A percentile compares a stretch with the other conserved stretches of the same genome.
Conservation (phyloP, 2,888 invertebrate genomes). For the Rhingia campestris region DNA sequence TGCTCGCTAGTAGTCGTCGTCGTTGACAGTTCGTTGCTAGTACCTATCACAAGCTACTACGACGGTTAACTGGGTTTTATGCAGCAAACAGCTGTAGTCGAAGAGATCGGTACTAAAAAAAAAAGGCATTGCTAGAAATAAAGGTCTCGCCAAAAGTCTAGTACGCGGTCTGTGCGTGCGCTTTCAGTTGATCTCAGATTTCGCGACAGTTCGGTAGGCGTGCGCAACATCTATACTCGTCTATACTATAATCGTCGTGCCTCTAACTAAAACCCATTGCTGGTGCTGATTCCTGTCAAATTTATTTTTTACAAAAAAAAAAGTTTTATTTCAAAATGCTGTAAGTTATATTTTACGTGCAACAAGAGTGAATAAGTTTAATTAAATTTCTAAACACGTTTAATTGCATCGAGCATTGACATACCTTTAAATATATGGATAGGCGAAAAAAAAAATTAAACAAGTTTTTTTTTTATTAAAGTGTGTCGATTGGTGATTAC, state of each 20-base stretch:
- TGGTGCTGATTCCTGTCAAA: not conserved
- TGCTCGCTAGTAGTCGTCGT: conserved; percentile 11
- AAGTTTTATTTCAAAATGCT: conserved; percentile 27
- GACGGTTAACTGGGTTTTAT: conserved; percentile 32
- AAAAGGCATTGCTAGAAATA: conserved; percentile 1
- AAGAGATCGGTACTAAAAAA: conserved; percentile 1
- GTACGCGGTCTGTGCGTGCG: conserved; percentile 4
- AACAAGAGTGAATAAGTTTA: not conserved
- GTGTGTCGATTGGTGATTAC: too few relatives aligned
- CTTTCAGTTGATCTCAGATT: conserved; percentile 58
- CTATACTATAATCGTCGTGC: not conserved
- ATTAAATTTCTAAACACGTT: not conserved
- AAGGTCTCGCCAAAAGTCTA: conserved; percentile 25
- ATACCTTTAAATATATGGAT: not conserved
- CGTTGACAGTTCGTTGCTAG: conserved; percentile 24
- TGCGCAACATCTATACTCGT: not conserved
- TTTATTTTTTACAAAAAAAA: not conserved
- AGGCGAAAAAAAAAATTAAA: too few relatives aligned
- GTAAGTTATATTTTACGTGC: conserved; percentile 28
- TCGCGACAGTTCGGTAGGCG: conserved; percentile 44
- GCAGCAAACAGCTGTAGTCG: conserved; percentile 44
- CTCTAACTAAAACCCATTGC: conserved; percentile 8
- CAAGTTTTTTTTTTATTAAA: too few relatives aligned
- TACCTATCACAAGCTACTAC: conserved; percentile 9
- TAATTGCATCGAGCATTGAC: not conserved